Base-by-base conservation (phyloP, 2,888 invertebrate genomes). In the Drosophila emarginata region DNA sequence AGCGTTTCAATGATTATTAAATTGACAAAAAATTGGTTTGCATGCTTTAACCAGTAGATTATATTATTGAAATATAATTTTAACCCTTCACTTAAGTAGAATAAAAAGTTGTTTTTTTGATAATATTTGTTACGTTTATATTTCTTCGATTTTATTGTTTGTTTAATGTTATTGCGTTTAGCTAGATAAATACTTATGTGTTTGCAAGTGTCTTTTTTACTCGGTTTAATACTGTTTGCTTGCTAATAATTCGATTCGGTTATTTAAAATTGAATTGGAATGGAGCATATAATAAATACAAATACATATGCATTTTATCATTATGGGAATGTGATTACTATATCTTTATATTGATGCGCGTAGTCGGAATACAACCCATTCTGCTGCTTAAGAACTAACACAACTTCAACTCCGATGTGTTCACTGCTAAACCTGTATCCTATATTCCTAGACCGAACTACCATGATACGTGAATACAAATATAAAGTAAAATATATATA, bases 341-440 rank as follows among this genome's bases (percentile, higher is more conserved):
- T 45, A 45, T 45, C 40, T 77, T 69, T 64, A 57, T 76, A 66
- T 23, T 54, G 64, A 73, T 77, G 60, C 73, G 40, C 67, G 67
- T 79, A 82, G 77, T 74, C 67, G 72, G 71, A 86, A 70, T 88
- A 82, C 82, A 88, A 82, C 82, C 81, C 74, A 56, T 64, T 80
- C 64, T 70, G 73, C 78, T 73, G 70, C 88, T 82, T 82, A 82
- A 58, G 64, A 64, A 64, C 80, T 80, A 88, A 75, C 78, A 88
- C 88, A 88, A 80, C 74, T 72, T 74, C 51, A 40, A 39, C 59
- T 50, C 57, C 70, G 28, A 45, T 53, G 50, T 26, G 28, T 64
- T 53, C 52, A 23, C 61, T 59, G 37, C 59, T 18, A 23, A 2
- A 28, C 32, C 11, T 40, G 23, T 39, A 39, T 54, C 15, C 45